phyloP scores from a whole-genome alignment of 2,888 invertebrate species.

The Pilophorus perplexus region DNA sequence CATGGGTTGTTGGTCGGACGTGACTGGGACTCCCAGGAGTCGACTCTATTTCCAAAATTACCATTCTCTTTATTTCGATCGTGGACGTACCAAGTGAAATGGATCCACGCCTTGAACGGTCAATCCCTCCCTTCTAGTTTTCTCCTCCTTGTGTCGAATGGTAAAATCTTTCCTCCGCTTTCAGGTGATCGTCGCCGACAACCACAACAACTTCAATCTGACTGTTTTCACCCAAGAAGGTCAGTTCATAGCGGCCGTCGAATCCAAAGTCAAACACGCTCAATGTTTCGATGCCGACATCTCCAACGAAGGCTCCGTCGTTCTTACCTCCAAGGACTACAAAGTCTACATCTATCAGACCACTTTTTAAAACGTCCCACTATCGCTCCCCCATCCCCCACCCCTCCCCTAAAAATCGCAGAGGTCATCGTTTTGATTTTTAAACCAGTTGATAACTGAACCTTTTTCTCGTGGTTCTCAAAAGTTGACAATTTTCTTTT shows the following conservation, averaged over 20 bases:
- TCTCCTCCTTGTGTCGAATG: neutral
- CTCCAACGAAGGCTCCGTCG: conserved; percentile 98
- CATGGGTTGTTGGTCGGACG: too few relatives aligned
- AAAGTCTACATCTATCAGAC: conserved; percentile 87
- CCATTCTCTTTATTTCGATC: too few relatives aligned
- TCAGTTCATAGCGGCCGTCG: conserved; percentile 91
- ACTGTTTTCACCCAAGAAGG: conserved; percentile 98
- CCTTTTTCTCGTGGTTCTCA: too few relatives aligned
- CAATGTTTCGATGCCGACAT: conserved; percentile 99
- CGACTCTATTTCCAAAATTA: too few relatives aligned
- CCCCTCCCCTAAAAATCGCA: too few relatives aligned
- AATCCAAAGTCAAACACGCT: conserved; percentile 98
- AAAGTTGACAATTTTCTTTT: conserved; percentile 1
- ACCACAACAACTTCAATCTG: conserved; percentile 99
- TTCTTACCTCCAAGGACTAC: conserved; percentile 98
- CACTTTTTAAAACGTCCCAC: conserved; percentile 18
- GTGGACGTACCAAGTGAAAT: too few relatives aligned
- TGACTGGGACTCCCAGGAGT: too few relatives aligned
- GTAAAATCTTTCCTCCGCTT: conserved; percentile 52
- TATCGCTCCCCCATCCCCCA: too few relatives aligned
- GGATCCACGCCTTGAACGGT: too few relatives aligned
- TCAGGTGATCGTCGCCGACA: conserved; percentile 95
- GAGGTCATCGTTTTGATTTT: too few relatives aligned
- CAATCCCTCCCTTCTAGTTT: too few relatives aligned
- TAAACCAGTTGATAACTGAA: too few relatives aligned